Conservation (phyloP, 2,797 vertebrate species). For the Sebastes steindachneri region DNA sequence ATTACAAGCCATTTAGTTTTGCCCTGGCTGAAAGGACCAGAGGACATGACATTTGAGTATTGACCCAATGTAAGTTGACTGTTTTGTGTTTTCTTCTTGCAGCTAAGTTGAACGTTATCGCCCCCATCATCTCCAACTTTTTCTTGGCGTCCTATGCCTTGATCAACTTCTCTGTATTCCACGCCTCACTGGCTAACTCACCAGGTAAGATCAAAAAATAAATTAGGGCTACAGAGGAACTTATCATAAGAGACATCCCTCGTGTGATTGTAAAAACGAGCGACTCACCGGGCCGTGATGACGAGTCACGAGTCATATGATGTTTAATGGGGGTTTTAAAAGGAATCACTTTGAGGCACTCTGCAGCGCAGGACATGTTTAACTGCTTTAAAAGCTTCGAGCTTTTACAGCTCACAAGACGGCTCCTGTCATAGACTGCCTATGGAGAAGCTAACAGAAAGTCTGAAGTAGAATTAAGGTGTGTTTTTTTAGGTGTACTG, state of each 20-base stretch:
- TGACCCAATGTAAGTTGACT: not conserved
- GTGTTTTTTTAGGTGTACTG: not conserved
- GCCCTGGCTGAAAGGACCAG: not conserved
- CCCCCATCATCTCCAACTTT: slow-evolving; percentile 99
- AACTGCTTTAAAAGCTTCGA: slow-evolving; percentile 12
- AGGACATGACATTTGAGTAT: not conserved
- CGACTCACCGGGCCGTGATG: not conserved
- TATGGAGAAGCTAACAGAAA: not conserved
- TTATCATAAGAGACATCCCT: not conserved
- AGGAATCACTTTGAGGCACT: slow-evolving; percentile 20
- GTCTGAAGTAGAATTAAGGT: not conserved
- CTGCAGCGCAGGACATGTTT: not conserved
- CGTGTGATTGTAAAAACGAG: not conserved
- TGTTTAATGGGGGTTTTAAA: slow-evolving; percentile 19
- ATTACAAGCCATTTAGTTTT: not conserved
- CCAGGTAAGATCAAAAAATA: slow-evolving; percentile 86
- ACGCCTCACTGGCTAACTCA: slow-evolving; percentile 98
- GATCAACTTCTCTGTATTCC: slow-evolving; percentile 99
- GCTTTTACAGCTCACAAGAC: slow-evolving; percentile 10
- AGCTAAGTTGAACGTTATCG: slow-evolving; percentile 95
- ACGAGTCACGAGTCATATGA: not conserved
- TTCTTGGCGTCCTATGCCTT: slow-evolving; percentile 98
- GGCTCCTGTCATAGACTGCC: not conserved
- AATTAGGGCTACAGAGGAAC: not conserved
- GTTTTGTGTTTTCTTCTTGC: slow-evolving; percentile 26